Evolutionary conservation across 2,113 vertebrate genomes (phyloP).

Genomic region (Chaetodon trifascialis): DNA sequence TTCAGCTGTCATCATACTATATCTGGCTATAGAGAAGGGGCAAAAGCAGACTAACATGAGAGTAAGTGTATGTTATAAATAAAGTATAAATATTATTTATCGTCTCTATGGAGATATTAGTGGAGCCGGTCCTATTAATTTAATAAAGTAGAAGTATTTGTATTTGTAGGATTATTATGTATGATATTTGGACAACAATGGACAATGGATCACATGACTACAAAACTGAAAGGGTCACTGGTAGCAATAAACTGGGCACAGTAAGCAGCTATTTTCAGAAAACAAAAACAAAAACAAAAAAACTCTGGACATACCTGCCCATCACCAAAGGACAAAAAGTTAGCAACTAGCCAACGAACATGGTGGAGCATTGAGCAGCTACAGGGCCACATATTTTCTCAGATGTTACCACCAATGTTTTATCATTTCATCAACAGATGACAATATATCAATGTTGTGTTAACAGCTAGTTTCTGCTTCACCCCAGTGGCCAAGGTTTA

Average conservation of each 20-base stretch:
- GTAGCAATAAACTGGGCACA: background rate
- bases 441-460: background rate
- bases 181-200: background rate
- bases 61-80: background rate
- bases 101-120: background rate
- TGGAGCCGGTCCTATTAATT: background rate
- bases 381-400: too few relatives aligned
- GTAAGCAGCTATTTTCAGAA: too few relatives aligned
- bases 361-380: too few relatives aligned
- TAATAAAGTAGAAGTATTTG: background rate
- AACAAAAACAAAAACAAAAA: too few relatives aligned
- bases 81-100: too few relatives aligned
- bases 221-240: background rate
- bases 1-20: slow-evolving; percentile 2
- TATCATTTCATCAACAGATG: background rate
- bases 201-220: background rate
- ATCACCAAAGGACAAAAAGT: too few relatives aligned
- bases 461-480: background rate
- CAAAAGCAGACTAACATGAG: background rate
- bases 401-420: too few relatives aligned
- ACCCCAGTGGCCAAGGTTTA: background rate
- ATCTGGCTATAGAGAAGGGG: background rate
- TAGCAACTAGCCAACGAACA: too few relatives aligned
- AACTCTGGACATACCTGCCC: too few relatives aligned
- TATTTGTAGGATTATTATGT: background rate